A percentile compares a stretch with the other conserved stretches of the same genome.
phyloP scores from a whole-genome alignment of 30 jellyfish, hydroid and myxozoan genomes.

The Turritopsis rubra region DNA sequence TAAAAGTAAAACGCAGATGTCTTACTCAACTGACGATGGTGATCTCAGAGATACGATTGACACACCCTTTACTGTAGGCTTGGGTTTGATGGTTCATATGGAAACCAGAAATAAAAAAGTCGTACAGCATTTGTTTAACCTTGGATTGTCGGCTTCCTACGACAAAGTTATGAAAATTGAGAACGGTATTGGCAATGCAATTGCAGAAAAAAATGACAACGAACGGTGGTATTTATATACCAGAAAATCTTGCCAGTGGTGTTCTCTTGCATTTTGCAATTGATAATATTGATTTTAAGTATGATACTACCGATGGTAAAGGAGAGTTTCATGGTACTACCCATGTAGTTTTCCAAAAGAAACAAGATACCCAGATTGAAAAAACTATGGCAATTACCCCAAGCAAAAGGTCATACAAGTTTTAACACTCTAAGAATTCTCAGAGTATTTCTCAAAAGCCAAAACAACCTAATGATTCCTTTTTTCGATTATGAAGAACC shows the following conservation, averaged over 20 bases:
- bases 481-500: no score
- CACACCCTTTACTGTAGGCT: slow-evolving; percentile 30
- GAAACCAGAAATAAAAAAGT: slow-evolving; percentile 26
- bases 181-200: slow-evolving; percentile 12
- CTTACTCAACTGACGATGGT: background rate
- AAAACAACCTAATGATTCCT: no score
- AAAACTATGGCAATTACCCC: no score
- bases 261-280: slow-evolving; percentile 12
- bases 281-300: slow-evolving; percentile 24
- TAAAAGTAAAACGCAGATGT: background rate
- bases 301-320: slow-evolving; percentile 27
- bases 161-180: slow-evolving; percentile 15
- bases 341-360: slow-evolving; percentile 23
- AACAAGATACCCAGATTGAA: background rate
- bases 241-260: slow-evolving; percentile 15
- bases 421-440: no score
- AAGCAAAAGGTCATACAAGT: no score
- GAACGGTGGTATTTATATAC: slow-evolving; percentile 21
- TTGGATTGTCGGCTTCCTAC: slow-evolving; percentile 15
- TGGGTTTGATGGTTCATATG: slow-evolving; percentile 15
- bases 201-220: background rate
- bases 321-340: slow-evolving; percentile 32
- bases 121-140: slow-evolving; percentile 5
- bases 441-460: no score
- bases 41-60: background rate